These are phyloP conservation scores for Diplogasteroides magnus DNA, from an alignment of 1,140 invertebrate genomes.

Conservation along the genomic window DNA sequence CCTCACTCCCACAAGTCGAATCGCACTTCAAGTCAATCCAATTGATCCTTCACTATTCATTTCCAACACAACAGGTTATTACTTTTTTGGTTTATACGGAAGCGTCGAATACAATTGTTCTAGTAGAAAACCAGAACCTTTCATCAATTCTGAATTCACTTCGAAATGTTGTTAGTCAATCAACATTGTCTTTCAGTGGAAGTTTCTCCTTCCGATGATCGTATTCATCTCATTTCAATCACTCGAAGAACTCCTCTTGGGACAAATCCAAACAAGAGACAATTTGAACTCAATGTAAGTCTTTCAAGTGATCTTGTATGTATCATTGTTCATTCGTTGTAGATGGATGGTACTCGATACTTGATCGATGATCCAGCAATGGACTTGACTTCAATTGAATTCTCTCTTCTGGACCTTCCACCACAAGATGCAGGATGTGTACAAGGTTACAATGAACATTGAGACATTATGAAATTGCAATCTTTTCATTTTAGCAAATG, in stretches of 20 bases:
- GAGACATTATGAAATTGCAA: too few relatives aligned
- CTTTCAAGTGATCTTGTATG: neutral
- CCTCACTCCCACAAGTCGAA: neutral
- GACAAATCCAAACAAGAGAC: neutral
- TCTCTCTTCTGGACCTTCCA: neutral
- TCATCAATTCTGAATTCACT: too few relatives aligned
- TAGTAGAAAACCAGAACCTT: too few relatives aligned
- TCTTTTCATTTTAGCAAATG: too few relatives aligned
- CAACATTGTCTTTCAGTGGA: neutral
- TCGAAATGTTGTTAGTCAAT: neutral
- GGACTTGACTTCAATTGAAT: neutral
- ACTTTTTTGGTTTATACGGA: too few relatives aligned
- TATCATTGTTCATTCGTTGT: neutral
- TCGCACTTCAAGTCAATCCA: neutral
- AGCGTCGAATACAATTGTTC: too few relatives aligned
- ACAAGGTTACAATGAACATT: neutral
- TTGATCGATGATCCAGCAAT: neutral
- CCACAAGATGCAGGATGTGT: neutral
- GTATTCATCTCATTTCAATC: neutral
- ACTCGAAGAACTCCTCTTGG: neutral
- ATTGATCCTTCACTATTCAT: neutral
- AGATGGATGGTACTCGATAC: neutral
- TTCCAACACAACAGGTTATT: neutral
- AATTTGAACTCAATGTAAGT: neutral
- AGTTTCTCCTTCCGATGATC: neutral